A percentile compares a stretch with the other conserved stretches of the same genome.
Conservation (phyloP, 1,140 invertebrate genomes). For the Tetraneura akinire region DNA sequence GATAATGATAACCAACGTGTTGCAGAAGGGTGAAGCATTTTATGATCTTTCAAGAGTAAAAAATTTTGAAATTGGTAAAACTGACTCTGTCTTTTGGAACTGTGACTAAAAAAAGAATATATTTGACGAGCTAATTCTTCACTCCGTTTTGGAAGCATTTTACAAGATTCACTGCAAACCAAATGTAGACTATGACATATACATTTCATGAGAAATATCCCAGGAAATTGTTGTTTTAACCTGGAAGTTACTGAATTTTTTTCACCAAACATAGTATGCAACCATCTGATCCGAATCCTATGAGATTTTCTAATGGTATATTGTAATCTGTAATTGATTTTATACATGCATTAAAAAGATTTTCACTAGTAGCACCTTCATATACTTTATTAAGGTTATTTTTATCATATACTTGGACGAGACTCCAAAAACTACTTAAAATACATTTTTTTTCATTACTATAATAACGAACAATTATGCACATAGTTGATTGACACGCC, state of each 20-base stretch:
- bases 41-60: background rate
- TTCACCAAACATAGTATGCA: background rate
- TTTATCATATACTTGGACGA: background rate
- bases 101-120: background rate
- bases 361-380: background rate
- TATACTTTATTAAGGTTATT: background rate
- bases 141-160: slow-evolving; percentile 56
- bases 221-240: background rate
- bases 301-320: background rate
- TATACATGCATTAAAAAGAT: background rate
- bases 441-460: background rate
- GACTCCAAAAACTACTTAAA: background rate
- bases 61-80: background rate
- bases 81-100: background rate
- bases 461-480: background rate
- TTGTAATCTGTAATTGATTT: background rate
- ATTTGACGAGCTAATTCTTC: slow-evolving; percentile 53
- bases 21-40: background rate
- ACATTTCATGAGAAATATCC: background rate
- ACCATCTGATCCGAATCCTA: slow-evolving; percentile 54
- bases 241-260: background rate
- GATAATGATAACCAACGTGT: background rate
- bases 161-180: slow-evolving; percentile 56
- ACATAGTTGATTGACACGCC: background rate
- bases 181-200: background rate